Base-by-base conservation (phyloP, 2,797 vertebrate species). In the Merluccius polli region DNA sequence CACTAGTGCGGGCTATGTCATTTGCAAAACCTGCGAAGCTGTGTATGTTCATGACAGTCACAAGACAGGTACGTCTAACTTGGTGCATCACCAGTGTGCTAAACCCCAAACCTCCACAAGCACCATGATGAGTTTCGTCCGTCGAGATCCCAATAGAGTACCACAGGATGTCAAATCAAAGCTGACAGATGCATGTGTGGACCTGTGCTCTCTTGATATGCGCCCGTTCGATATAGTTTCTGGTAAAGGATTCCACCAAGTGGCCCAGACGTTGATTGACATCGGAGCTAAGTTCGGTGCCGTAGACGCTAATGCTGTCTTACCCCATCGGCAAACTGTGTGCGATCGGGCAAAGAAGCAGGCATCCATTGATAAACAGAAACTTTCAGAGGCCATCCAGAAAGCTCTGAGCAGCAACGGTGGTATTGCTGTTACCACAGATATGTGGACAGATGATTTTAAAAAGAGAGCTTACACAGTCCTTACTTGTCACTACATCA, bases 361-460 rank as follows among this genome's bases (percentile, higher is more conserved):
- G 44, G 44, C 44, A 21, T n/a, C 70, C 36, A 32, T 59, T 59
- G 69, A 71, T 44, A 76, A 76, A 24, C 8, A 76, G 44, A 59
- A 24, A 41, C 70, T 76, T n/a, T 70, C 75, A 16, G 69, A 76
- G 21, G 75, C 32, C 38, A 69, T 75, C 12, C 35, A 70, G 38
- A 32, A 8, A 48, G 68, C 38, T 41, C 38, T 38, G 12, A n/a
- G 33, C n/a, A 48, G 41, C 65, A 70, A 71, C 69, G 67, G 68
- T 30, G 74, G 74, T 8, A 41, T 75, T 75, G 74, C 38, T 5
- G 41, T 70, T 30, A 70, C 68, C 24, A 75, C 67, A 30, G 67
- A 75, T 70, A 75, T 75, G 74, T 76, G 74, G 36, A 76, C 74
- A 7, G 74, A 76, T 70, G 36, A 76, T 18, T 76, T 70, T 41